These are phyloP conservation scores for Eremophila alpestris DNA, from an alignment of 2,797 vertebrate species.

Conservation along the genomic window DNA sequence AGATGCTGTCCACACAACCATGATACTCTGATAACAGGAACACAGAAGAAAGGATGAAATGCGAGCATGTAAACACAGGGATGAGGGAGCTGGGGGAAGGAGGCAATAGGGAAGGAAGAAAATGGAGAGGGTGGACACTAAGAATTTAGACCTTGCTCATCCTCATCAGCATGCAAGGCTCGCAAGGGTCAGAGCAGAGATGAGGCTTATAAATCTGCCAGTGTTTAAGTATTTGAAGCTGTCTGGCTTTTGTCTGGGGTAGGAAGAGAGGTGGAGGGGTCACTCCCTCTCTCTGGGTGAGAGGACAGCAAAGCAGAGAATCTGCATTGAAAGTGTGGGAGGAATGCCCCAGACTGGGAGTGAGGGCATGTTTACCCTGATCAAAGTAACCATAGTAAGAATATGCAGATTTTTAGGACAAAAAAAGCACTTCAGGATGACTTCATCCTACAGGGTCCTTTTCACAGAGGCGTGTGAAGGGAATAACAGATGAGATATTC, in stretches of 20 bases:
- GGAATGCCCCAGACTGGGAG: background rate
- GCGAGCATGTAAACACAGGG: background rate
- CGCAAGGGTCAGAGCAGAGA: background rate
- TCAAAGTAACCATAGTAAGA: slow-evolving; percentile 60
- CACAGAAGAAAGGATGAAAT: background rate
- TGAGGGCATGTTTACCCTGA: slow-evolving; percentile 1
- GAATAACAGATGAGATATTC: slow-evolving; percentile 71
- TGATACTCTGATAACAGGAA: background rate
- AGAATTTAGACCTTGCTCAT: background rate
- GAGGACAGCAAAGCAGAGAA: background rate
- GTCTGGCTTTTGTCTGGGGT: slow-evolving; percentile 52
- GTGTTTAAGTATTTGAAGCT: slow-evolving; percentile 41
- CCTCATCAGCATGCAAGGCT: slow-evolving; percentile 24
- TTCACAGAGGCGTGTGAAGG: slow-evolving; percentile 58
- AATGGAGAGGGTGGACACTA: background rate
- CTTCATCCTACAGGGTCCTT: slow-evolving; percentile 59
- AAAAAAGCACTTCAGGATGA: slow-evolving; percentile 56
- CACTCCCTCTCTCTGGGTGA: slow-evolving; percentile 19
- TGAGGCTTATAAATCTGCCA: slow-evolving; percentile 32
- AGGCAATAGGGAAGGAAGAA: background rate
- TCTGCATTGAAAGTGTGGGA: slow-evolving; percentile 49
- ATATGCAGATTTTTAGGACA: slow-evolving; percentile 63
- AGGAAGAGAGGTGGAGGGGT: slow-evolving; percentile 47
- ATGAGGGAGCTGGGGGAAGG: background rate
- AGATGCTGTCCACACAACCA: background rate